Conservation (phyloP, 1,140 invertebrate genomes). For the Macrotrachela quadricornifera region DNA sequence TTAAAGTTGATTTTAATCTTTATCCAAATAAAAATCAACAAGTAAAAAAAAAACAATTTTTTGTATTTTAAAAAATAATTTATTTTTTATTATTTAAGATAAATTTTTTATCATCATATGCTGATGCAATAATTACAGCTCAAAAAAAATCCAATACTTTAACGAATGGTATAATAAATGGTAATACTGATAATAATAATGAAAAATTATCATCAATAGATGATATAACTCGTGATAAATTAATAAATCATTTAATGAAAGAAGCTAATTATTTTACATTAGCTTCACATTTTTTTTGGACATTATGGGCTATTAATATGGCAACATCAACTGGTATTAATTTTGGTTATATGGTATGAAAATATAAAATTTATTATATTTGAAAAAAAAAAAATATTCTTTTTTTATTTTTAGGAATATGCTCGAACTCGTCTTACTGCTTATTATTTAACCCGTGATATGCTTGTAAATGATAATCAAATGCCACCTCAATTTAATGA, state of each 20-base stretch:
- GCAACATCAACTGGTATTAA: conserved; percentile 1
- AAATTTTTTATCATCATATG: background rate
- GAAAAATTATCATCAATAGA: background rate
- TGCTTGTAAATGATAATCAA: no score
- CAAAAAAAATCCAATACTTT: background rate
- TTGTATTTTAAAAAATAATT: no score
- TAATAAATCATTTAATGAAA: background rate
- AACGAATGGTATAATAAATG: background rate
- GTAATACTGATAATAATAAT: background rate
- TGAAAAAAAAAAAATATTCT: no score
- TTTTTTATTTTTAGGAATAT: no score
- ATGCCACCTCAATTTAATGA: no score
- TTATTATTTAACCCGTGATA: no score
- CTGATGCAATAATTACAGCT: background rate
- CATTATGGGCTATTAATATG: conserved; percentile 1
- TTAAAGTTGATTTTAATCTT: conserved; percentile 39
- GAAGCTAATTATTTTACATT: conserved; percentile 8
- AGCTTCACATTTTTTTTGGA: conserved; percentile 5
- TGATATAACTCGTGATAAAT: background rate
- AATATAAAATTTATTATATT: no score
- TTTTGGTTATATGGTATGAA: conserved; percentile 5
- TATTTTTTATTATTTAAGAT: background rate
- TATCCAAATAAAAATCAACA: conserved; percentile 57
- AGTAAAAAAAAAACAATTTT: no score
- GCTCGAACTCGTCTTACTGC: no score